A percentile compares a stretch with the other conserved stretches of the same genome.
These are phyloP conservation scores for Myrmecophaga tridactyla DNA, from an alignment of 2,113 vertebrate species.

Conservation along the genomic window DNA sequence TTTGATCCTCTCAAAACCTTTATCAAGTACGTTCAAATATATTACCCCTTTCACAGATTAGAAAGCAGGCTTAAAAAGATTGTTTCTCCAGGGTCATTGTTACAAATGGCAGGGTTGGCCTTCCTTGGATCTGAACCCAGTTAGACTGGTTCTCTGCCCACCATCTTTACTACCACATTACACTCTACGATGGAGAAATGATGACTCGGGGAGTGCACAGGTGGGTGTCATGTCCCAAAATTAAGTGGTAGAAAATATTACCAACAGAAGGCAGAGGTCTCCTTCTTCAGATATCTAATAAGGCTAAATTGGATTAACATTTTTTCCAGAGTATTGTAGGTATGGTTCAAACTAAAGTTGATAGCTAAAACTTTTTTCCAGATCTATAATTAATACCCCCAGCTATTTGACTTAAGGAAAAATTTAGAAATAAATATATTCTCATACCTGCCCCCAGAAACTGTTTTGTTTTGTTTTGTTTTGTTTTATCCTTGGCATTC, in stretches of 20 bases:
- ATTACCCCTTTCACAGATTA: background rate
- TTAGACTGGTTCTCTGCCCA: accelerated
- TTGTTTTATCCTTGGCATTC: background rate
- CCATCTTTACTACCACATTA: background rate
- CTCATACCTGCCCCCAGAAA: background rate
- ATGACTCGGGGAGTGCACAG: accelerated
- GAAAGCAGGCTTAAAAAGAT: background rate
- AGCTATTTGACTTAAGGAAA: constrained; percentile 19
- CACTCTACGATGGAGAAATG: background rate
- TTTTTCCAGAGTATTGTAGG: constrained; percentile 7
- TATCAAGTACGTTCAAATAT: background rate
- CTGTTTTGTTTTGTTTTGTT: background rate
- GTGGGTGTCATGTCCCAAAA: background rate
- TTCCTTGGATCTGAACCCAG: background rate
- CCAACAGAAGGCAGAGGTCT: background rate
- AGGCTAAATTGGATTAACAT: constrained; percentile 3
- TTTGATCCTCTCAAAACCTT: background rate
- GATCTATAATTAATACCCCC: constrained; percentile 34
- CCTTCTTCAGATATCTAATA: background rate
- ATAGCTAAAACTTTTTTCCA: constrained; percentile 20
- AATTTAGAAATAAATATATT: constrained; percentile 15
- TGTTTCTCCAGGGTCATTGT: background rate
- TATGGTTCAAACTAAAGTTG: background rate
- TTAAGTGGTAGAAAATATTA: constrained; percentile 19
- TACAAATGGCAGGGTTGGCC: background rate